phyloP scores from a whole-genome alignment of 2,888 invertebrate genomes.

The Pyrrhia umbra region DNA sequence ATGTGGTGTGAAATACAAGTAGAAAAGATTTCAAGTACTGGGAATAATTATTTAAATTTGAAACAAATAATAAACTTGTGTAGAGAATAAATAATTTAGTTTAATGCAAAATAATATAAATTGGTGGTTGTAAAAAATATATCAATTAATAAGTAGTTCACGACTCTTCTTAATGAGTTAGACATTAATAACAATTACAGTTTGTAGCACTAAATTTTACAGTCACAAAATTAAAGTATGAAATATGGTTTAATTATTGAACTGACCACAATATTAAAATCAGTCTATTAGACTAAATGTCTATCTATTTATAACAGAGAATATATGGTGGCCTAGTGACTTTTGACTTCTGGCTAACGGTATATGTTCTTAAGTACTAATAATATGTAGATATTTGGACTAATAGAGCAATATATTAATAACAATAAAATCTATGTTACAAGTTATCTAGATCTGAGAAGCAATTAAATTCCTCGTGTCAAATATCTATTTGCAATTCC shows the following conservation, averaged over 20 bases:
- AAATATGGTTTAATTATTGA: constrained; percentile 34
- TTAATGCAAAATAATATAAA: neutral
- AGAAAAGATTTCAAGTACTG: no score
- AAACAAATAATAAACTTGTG: no score
- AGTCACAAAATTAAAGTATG: constrained; percentile 9
- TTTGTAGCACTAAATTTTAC: constrained; percentile 6
- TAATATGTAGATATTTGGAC: constrained; percentile 29
- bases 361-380: neutral
- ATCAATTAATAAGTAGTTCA: neutral
- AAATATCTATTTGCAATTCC: no score
- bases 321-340: constrained; percentile 58
- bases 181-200: constrained; percentile 21
- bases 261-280: constrained; percentile 18
- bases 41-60: no score
- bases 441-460: neutral
- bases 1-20: no score
- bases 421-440: neutral
- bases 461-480: no score
- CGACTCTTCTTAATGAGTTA: neutral
- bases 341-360: constrained; percentile 58
- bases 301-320: constrained; percentile 16
- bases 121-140: neutral
- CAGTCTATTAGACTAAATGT: constrained; percentile 19
- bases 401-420: constrained; percentile 10
- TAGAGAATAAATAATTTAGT: neutral